Evolutionary conservation across 2,797 vertebrate genomes (phyloP).

Genomic region (Atherinosoma microstoma): DNA sequence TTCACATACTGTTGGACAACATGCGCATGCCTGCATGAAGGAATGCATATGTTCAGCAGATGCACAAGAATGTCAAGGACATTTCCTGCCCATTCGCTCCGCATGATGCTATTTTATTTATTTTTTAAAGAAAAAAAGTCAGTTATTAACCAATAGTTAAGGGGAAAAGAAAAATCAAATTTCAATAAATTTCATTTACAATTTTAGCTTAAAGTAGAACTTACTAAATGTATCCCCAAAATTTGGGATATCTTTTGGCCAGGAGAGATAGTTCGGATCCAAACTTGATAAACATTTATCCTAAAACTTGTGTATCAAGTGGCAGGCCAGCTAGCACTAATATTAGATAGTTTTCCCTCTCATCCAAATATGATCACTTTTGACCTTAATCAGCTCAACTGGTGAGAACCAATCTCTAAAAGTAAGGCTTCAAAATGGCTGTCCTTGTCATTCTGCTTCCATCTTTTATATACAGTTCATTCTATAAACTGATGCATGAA

Average conservation of each 20-base stretch:
- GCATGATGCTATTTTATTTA: neutral
- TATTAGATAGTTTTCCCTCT: neutral
- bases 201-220: neutral
- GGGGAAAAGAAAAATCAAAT: neutral
- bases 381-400: neutral
- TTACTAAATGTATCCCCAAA: neutral
- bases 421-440: neutral
- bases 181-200: neutral
- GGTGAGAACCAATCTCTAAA: neutral
- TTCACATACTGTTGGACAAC: neutral
- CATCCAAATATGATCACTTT: neutral
- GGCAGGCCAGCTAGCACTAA: neutral
- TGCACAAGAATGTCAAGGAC: constrained; percentile 23
- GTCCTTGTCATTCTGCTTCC: neutral
- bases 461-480: neutral
- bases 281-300: neutral
- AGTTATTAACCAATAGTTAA: neutral
- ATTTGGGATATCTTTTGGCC: neutral
- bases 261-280: neutral
- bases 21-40: neutral
- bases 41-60: constrained; percentile 10
- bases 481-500: too few relatives aligned
- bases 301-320: neutral
- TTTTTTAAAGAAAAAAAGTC: neutral
- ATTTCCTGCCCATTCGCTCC: neutral